A percentile compares a stretch with the other conserved stretches of the same genome.
Conservation (phyloP, 2,113 vertebrate species). For the Cyphomyrus discorhynchus region DNA sequence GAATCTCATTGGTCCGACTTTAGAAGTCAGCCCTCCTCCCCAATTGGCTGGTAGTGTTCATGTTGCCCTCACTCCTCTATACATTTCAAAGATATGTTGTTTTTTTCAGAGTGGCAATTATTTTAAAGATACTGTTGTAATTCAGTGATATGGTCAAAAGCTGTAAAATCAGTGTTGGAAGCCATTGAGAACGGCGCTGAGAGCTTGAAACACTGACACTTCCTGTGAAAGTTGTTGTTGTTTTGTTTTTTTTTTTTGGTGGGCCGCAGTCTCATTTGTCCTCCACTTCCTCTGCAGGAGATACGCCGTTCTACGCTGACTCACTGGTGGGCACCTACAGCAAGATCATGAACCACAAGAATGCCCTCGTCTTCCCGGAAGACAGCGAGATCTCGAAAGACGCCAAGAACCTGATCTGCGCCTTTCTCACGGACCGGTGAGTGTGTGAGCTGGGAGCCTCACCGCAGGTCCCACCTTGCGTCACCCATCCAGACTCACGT, state of each 20-base stretch:
- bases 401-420: constrained; percentile 97
- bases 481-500: not conserved
- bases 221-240: not conserved
- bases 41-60: not conserved
- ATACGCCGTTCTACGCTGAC: constrained; percentile 98
- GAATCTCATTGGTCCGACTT: not conserved
- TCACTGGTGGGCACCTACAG: constrained; percentile 97
- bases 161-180: not conserved
- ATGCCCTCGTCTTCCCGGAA: constrained; percentile 92
- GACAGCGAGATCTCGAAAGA: constrained; percentile 97
- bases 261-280: not conserved
- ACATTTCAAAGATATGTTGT: not conserved
- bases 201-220: not conserved
- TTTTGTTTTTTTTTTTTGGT: not conserved
- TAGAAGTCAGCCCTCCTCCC: not conserved
- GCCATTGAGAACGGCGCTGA: not conserved
- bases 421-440: constrained; percentile 97
- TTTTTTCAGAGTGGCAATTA: not conserved
- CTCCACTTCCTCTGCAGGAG: constrained; percentile 61
- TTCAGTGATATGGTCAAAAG: not conserved
- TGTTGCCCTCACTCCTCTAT: not conserved
- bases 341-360: constrained; percentile 99
- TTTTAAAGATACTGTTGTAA: not conserved
- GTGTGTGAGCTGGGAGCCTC: not conserved
- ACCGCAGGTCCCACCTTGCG: not conserved